Evolutionary conservation across 2,888 invertebrate genomes (phyloP), one percentile per base, ranked within the genome.

Genomic region (Epinotia bilunana): DNA sequence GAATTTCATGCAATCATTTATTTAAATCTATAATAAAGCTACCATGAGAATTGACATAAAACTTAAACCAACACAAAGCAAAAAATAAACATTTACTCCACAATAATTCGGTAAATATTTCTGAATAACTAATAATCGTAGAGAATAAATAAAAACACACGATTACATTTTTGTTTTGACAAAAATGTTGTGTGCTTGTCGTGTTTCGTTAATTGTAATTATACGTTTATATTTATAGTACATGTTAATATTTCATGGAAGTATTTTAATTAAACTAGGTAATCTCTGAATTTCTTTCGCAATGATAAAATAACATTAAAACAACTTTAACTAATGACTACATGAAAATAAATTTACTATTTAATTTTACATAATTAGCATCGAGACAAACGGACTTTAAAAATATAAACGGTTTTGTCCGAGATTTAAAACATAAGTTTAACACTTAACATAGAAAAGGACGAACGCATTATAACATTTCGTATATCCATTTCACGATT

Each of bases 101-200:
- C 16, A 61, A 69, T 58, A 58, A 43, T 23, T 12, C 20, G 16
- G 16, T 68, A 43, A 68, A 58, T 46, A 55, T 43, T 58, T 28
- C n/a, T 53, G 12, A 64, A 64, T 53, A 39, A 39, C 9, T 39
- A 39, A 39, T 39, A 39, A 53, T 53, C 53, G 5, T 53, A 53
- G n/a, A 53, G 6, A 69, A 55, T 46, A 68, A 63, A 68, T 73
- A 80, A 78, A 77, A 72, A 77, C 73, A 71, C 65, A 65, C 67
- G 4, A 68, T 23, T 18, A 74, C 65, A 79, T 75, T 73, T 79
- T 80, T 80, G 76, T 70, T 33, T n/a, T 18, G 16, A 78, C 80
- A 80, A 80, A 80, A 81, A 73, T 71, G 76, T 69, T 63, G 79
- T 78, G 77, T 78, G 75, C 61, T 63, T 39, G 75, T 78, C 74